Evolutionary conservation across 2,888 invertebrate species (phyloP), one percentile per base, ranked within the genome.

Genomic region (Chrysina gloriosa): DNA sequence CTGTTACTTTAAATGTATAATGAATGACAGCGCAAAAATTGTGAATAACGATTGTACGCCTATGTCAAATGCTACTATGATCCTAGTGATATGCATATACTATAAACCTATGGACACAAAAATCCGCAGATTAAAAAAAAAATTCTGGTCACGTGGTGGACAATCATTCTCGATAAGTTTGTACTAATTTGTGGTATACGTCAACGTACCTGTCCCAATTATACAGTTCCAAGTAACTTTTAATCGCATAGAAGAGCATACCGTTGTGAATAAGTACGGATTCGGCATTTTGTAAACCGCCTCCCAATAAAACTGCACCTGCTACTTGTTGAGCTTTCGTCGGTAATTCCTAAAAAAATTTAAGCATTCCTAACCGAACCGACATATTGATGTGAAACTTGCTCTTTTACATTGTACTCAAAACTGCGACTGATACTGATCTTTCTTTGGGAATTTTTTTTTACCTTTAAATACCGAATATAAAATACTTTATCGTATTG

Each of bases 401-500:
- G 9, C 36, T n/a, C 14, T n/a, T 11, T n/a, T 0, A n/a, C n/a
- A n/a, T n/a, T n/a, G n/a, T n/a, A n/a, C n/a, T n/a, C n/a, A n/a
- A n/a, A n/a, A n/a, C n/a, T n/a, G n/a, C n/a, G n/a, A n/a, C n/a
- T n/a, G n/a, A n/a, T n/a, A n/a, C n/a, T n/a, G n/a, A n/a, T n/a
- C n/a, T n/a, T n/a, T n/a, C n/a, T n/a, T n/a, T n/a, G n/a, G n/a
- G n/a, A n/a, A n/a, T n/a, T n/a, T n/a, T n/a, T n/a, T 1, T 47
- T 77, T 83, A 92, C 93, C 84, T 93, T 92, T 34, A 95, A 88
- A 77, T 93, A 87, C 77, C 93, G 93, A 74, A 95, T 89, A 77
- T 93, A 95, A 76, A 90, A 89, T 1, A 96, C 95, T 88, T 95
- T 95, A 77, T 95, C 92, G 67, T 88, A 91, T 83, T 94, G 91